phyloP scores from a whole-genome alignment of 2,113 vertebrate species.

The Cervus canadensis region DNA sequence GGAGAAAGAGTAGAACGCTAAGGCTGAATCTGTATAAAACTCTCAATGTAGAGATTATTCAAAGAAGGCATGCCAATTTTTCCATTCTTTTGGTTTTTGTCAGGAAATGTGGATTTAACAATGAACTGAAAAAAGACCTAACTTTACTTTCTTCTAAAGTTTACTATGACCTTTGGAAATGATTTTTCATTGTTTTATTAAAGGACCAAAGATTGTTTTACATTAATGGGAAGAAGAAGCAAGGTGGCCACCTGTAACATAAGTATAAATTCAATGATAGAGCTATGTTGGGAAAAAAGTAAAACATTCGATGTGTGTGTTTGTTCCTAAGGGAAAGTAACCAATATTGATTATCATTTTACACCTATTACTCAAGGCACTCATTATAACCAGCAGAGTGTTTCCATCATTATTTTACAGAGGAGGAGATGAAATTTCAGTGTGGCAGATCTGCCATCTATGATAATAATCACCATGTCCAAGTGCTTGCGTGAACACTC shows the following conservation, averaged over 20 bases:
- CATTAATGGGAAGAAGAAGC: not conserved
- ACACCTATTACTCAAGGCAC: not conserved
- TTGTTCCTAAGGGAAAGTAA: not conserved
- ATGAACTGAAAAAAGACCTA: not conserved
- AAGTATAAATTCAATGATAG: not conserved
- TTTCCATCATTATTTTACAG: not conserved
- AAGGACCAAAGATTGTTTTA: not conserved
- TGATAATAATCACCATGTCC: not conserved
- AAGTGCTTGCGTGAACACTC: too few relatives aligned
- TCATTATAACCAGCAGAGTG: not conserved
- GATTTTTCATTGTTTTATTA: not conserved
- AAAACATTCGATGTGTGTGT: not conserved
- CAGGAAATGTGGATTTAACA: not conserved
- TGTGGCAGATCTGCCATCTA: too few relatives aligned
- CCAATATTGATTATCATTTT: not conserved
- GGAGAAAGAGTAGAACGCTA: too few relatives aligned
- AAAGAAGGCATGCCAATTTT: not conserved
- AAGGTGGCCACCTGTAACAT: not conserved
- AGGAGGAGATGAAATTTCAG: not conserved
- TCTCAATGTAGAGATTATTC: not conserved
- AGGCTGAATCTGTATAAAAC: not conserved
- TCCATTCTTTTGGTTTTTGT: not conserved
- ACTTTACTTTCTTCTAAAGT: not conserved
- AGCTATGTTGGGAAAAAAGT: not conserved
- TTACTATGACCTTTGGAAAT: not conserved